These are phyloP conservation scores for Spodoptera litura DNA, from an alignment of 1,140 invertebrate species.

Conservation along the genomic window DNA sequence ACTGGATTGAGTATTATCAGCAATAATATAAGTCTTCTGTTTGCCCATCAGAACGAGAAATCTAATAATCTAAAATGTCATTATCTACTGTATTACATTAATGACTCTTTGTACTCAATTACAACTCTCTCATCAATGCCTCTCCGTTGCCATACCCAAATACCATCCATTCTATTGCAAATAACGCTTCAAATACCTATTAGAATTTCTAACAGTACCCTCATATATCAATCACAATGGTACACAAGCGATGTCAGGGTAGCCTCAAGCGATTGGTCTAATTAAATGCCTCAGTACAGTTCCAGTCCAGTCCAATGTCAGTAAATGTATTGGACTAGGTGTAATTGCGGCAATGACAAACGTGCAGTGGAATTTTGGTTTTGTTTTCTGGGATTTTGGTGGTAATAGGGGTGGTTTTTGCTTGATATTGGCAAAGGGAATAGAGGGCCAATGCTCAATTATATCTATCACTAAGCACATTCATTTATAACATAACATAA, in stretches of 20 bases:
- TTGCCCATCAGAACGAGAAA: too few relatives aligned
- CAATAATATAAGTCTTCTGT: too few relatives aligned
- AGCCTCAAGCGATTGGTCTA: slow-evolving; percentile 47
- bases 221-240: slow-evolving; percentile 49
- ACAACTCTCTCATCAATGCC: too few relatives aligned
- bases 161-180: not conserved
- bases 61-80: too few relatives aligned
- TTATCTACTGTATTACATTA: too few relatives aligned
- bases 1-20: too few relatives aligned
- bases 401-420: not conserved
- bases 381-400: not conserved
- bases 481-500: too few relatives aligned
- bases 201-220: slow-evolving; percentile 31
- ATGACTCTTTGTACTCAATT: too few relatives aligned
- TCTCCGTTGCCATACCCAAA: too few relatives aligned
- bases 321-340: slow-evolving; percentile 15
- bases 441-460: too few relatives aligned
- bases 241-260: slow-evolving; percentile 28
- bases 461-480: too few relatives aligned
- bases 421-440: too few relatives aligned
- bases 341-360: not conserved
- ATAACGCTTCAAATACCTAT: not conserved
- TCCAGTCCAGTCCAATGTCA: slow-evolving; percentile 8
- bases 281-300: slow-evolving; percentile 47
- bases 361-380: not conserved